phyloP scores from a whole-genome alignment of 1,140 invertebrate genomes.

The Matsumurasca onukii region DNA sequence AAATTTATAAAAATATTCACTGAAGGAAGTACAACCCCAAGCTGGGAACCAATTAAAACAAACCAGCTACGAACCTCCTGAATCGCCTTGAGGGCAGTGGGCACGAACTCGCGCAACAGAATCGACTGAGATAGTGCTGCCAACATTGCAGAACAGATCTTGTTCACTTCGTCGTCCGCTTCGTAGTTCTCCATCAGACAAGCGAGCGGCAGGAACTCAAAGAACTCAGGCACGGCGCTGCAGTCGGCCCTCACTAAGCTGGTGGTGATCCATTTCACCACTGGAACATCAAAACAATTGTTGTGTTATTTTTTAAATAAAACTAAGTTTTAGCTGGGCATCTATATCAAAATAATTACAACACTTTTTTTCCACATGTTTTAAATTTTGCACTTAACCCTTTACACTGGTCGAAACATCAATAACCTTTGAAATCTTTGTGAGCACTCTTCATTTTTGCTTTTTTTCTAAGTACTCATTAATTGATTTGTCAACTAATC shows the following conservation, averaged over 20 bases:
- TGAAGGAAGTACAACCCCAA: no score
- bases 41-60: no score
- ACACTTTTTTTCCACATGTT: no score
- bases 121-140: slow-evolving; percentile 62
- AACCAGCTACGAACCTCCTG: slow-evolving; percentile 44
- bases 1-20: no score
- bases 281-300: slow-evolving; percentile 49
- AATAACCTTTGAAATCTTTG: no score
- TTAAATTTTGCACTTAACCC: no score
- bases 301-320: not conserved
- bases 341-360: no score
- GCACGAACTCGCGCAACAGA: slow-evolving; percentile 54
- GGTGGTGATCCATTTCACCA: slow-evolving; percentile 57
- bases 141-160: slow-evolving; percentile 63
- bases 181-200: slow-evolving; percentile 77
- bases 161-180: slow-evolving; percentile 77
- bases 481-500: no score
- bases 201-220: slow-evolving; percentile 62
- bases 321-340: slow-evolving; percentile 22
- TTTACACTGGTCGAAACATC: no score
- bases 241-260: slow-evolving; percentile 53
- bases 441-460: no score
- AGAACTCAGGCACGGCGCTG: slow-evolving; percentile 56
- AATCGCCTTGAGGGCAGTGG: slow-evolving; percentile 54
- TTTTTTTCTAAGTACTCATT: no score